phyloP scores from a whole-genome alignment of 2,113 vertebrate genomes.

The Eolophus roseicapilla region DNA sequence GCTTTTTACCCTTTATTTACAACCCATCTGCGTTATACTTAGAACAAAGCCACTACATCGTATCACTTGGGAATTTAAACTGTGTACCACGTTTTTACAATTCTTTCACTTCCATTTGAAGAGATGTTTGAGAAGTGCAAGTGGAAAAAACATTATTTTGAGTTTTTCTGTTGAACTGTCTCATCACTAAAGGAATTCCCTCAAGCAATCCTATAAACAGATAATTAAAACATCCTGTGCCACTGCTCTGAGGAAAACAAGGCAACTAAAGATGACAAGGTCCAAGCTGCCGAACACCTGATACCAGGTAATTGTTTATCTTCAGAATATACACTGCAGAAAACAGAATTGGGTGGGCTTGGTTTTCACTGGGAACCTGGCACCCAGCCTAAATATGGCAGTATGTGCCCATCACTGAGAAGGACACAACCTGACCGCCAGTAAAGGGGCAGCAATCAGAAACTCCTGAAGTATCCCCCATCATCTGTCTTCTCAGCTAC shows the following conservation, averaged over 20 bases:
- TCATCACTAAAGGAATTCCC: background rate
- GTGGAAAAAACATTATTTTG: background rate
- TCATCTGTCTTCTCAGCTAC: background rate
- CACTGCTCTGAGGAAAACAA: background rate
- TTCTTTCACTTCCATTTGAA: background rate
- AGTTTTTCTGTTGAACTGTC: background rate
- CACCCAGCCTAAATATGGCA: background rate
- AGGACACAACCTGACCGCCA: background rate
- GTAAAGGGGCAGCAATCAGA: background rate
- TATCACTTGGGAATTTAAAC: background rate
- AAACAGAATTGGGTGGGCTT: background rate
- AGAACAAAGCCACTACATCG: background rate
- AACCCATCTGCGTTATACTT: background rate
- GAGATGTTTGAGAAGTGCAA: background rate
- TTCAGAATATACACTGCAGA: background rate
- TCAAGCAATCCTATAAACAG: background rate
- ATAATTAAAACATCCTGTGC: background rate
- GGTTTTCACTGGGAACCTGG: background rate
- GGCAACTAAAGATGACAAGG: background rate
- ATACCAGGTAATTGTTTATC: background rate
- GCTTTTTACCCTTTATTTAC: background rate
- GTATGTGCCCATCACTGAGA: background rate
- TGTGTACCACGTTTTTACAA: background rate
- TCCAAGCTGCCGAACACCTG: background rate
- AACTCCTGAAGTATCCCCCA: background rate